These are phyloP conservation scores for Potorous gilbertii DNA, from an alignment of 2,797 vertebrate genomes.

Conservation along the genomic window DNA sequence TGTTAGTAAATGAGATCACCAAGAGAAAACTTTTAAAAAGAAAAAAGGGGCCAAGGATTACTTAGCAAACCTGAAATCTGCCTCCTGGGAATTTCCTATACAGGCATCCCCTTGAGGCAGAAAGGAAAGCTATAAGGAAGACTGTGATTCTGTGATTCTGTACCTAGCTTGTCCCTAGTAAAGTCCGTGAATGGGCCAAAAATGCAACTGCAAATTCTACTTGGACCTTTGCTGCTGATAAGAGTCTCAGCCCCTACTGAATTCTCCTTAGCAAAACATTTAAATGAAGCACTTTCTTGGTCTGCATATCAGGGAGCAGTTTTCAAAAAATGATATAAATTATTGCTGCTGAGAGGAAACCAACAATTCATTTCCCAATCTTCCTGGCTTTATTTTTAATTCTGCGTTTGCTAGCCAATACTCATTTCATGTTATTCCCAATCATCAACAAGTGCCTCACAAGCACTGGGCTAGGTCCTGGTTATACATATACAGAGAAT, in stretches of 20 bases:
- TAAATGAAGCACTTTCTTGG: slow-evolving; percentile 34
- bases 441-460: neutral
- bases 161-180: neutral
- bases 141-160: neutral
- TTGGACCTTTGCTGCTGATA: neutral
- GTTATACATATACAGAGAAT: neutral
- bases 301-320: neutral
- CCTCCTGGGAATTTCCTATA: neutral
- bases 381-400: slow-evolving; percentile 45
- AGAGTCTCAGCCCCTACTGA: neutral
- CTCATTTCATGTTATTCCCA: neutral
- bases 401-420: neutral
- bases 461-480: neutral
- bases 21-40: neutral
- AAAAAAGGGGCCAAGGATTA: neutral
- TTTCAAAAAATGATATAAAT: slow-evolving; percentile 42
- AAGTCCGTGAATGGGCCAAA: slow-evolving; percentile 9
- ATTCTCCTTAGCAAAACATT: slow-evolving; percentile 47
- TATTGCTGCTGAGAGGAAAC: slow-evolving; percentile 29
- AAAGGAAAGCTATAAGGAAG: slow-evolving; percentile 28
- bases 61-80: neutral
- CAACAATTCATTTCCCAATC: neutral
- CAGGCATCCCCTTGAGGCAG: neutral
- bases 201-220: neutral
- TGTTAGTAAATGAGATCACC: neutral